phyloP scores from a whole-genome alignment of 37 sponge, comb jelly and placozoan genomes.

The Chondrilla cf. caribensis region DNA sequence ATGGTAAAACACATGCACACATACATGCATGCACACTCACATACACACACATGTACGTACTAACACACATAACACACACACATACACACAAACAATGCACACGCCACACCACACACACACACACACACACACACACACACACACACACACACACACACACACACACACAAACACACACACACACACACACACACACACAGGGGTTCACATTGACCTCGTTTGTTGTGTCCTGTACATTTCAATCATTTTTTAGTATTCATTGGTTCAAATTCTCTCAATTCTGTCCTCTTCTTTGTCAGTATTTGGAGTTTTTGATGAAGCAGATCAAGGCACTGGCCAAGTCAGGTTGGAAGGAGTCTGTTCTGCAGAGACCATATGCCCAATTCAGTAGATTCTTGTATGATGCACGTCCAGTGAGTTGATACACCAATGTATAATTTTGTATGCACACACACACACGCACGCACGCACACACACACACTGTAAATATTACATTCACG shows the following conservation, averaged over 20 bases:
- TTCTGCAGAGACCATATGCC: slow-evolving; percentile 15
- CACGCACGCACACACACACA: not conserved
- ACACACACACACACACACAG: not conserved
- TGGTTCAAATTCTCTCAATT: not conserved
- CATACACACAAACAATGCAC: not conserved
- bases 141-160: not conserved
- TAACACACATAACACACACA: not conserved
- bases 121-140: slow-evolving; percentile 9
- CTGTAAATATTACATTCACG: too few species aligned
- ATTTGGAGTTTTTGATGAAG: slow-evolving; percentile 78
- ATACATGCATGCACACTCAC: slow-evolving; percentile 10
- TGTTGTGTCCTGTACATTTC: not conserved
- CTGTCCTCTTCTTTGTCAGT: slow-evolving; percentile 15
- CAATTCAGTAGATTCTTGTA: not conserved
- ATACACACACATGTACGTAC: not conserved
- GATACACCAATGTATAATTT: not conserved
- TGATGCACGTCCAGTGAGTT: slow-evolving; percentile 21
- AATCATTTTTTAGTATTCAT: slow-evolving; percentile 5
- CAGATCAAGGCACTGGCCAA: slow-evolving; percentile 82
- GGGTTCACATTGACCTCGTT: not conserved
- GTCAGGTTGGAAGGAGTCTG: slow-evolving; percentile 71
- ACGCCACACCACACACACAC: slow-evolving; percentile 21
- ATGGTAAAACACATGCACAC: slow-evolving; percentile 16
- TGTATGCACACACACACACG: not conserved
- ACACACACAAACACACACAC: not conserved